Evolutionary conservation across 2,797 vertebrate genomes (phyloP), one percentile per base, ranked within the genome.

Genomic region (Poecilia picta): DNA sequence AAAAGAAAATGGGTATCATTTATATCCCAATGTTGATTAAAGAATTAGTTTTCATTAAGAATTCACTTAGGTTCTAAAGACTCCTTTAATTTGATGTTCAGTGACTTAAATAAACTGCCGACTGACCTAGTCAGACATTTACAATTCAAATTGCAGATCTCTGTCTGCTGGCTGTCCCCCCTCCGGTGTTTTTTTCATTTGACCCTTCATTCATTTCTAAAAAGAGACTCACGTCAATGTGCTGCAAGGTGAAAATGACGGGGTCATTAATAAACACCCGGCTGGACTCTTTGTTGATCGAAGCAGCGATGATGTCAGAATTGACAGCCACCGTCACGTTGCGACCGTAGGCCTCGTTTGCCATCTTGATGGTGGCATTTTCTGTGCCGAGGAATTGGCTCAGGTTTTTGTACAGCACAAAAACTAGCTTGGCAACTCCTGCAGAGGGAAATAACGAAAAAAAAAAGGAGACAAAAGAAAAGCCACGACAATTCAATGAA

Each of bases 31-130:
- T 97, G 97, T 97, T 98, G 97, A 98, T 98, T 97, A 98, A 97
- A 96, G 96, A 97, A 98, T 98, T 97, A 98, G 96, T 97, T 98
- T 98, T 98, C 97, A 98, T 98, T 98, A 98, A 97, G 97, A 98
- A 97, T 98, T 98, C 96, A 96, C 96, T 98, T 97, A 97, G 96
- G 95, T 96, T 96, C 96, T 96, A 97, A 98, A 96, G 95, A 96
- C 95, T 97, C 95, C 97, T 97, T 98, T 98, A 97, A 97, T 98
- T 97, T 98, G 97, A 97, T 96, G 96, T 97, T 98, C 96, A 92
- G 55, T 97, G 96, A 96, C 96, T 98, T 97, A 97, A 98, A 97
- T 97, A 95, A 97, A 97, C 96, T 96, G 94, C 88, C 76, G 88
- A 95, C 93, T 97, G 97, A 98, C 97, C 96, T 93, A 95, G 90